Evolutionary conservation across 2,113 vertebrate genomes (phyloP).

Genomic region (Misgurnus anguillicaudatus): DNA sequence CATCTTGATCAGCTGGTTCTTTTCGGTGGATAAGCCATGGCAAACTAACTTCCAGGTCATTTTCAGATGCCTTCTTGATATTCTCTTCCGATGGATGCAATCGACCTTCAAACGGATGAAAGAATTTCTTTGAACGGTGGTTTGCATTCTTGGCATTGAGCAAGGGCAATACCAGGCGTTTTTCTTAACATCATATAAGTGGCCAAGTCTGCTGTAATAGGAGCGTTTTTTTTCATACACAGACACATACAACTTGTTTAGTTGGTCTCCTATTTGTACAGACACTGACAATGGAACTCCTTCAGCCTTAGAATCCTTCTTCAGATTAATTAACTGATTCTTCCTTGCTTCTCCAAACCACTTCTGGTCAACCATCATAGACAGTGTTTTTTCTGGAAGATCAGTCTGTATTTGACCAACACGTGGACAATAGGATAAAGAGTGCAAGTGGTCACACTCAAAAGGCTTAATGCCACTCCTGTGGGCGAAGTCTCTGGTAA

Average conservation of each 20-base stretch:
- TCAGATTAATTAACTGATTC: not conserved
- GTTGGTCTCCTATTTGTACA: constrained; percentile 1
- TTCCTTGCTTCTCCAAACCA: constrained; percentile 6
- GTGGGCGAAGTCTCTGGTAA: not conserved
- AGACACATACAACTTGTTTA: not conserved
- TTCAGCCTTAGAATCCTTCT: not conserved
- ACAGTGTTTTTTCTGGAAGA: not conserved
- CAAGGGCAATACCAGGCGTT: not conserved
- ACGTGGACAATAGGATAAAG: not conserved
- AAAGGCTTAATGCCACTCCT: not conserved
- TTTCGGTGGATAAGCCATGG: not conserved
- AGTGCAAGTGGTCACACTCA: constrained; percentile 8
- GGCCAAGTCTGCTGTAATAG: not conserved
- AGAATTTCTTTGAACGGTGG: not conserved
- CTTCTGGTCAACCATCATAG: constrained; percentile 7
- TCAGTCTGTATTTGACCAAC: constrained; percentile 6
- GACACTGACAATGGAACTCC: not conserved
- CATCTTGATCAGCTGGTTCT: not conserved
- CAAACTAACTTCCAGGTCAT: not conserved
- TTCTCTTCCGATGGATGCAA: not conserved
- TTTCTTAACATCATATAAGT: constrained; percentile 12
- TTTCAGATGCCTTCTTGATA: not conserved
- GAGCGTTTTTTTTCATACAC: not conserved
- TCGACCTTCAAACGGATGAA: not conserved
- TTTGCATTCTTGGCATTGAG: too few relatives aligned